Evolutionary conservation across 2,888 invertebrate species (phyloP), one percentile per base, ranked within the genome.

Genomic region (Quadroppia sp.): DNA sequence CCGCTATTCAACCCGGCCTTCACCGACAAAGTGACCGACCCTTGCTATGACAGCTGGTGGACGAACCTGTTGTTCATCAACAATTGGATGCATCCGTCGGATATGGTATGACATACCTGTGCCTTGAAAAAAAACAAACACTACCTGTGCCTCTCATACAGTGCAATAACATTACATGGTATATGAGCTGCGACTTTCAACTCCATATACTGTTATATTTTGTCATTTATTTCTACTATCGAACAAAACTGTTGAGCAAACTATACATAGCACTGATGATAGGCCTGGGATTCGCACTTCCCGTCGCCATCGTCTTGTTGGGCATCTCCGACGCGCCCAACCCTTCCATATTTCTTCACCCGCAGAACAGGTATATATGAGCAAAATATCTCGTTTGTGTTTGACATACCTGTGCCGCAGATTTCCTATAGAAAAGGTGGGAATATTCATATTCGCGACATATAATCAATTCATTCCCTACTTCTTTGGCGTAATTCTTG

Each of bases 121-220:
- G n/a, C 36, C 36, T 36, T 36, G 15, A 45, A 2, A 20, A 23
- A 3, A 20, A 53, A 23, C 15, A 3, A 32, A 15, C 15, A 3
- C 30, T n/a, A 36, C 64, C 36, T 20, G 2, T 20, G 9, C n/a
- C n/a, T n/a, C 9, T 64, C 23, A 20, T 28, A 30, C 28, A 73
- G 73, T 73, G 73, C 32, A 73, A 73, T 70, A 69, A 69, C 20
- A 73, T 73, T 32, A 64, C 64, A 9, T 73, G 73, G 73, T 73
- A 73, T 42, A 45, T 73, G 67, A 61, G 73, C 28, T 67, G 69
- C 6, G 73, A 73, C 45, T 73, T 73, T 70, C 73, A 73, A 61
- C 28, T 73, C 2, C 73, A 73, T 32, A 7, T 73, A 1, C 69
- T 73, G 1, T 50, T 73, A 23, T 73, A 70, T 56, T 40, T 70